A percentile compares a stretch with the other conserved stretches of the same genome.
These are phyloP conservation scores for Eumaeus atala DNA, from an alignment of 1,140 invertebrate genomes.

Conservation along the genomic window DNA sequence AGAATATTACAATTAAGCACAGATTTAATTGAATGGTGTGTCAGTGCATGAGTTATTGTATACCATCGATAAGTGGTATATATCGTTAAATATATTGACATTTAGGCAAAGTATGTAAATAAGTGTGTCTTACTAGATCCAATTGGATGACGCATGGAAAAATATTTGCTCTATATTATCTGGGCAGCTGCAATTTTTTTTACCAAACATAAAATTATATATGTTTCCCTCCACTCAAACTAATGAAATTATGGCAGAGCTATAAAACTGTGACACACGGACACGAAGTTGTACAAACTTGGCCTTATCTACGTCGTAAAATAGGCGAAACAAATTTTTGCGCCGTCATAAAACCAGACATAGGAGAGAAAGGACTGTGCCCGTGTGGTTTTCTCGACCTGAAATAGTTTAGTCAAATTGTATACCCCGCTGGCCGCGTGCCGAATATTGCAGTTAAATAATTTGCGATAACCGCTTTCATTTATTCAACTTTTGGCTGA, in stretches of 20 bases:
- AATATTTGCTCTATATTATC: too few relatives aligned
- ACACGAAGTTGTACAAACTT: constrained; percentile 1
- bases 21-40: too few relatives aligned
- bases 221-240: constrained; percentile 2
- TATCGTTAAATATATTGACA: too few relatives aligned
- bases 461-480: constrained; percentile 67
- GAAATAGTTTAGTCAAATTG: constrained; percentile 64
- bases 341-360: constrained; percentile 28
- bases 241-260: neutral
- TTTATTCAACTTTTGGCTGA: constrained; percentile 55
- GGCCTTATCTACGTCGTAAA: neutral
- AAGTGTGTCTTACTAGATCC: too few relatives aligned
- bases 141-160: too few relatives aligned
- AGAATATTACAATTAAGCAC: too few relatives aligned
- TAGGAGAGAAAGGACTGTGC: constrained; percentile 50
- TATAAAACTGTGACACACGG: constrained; percentile 5
- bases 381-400: constrained; percentile 63
- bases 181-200: too few relatives aligned
- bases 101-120: too few relatives aligned
- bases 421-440: constrained; percentile 54
- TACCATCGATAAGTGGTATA: too few relatives aligned
- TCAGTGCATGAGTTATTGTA: too few relatives aligned
- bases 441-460: constrained; percentile 67
- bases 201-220: neutral
- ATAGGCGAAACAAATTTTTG: constrained; percentile 5